phyloP scores from a whole-genome alignment of 23 tunicate genomes.

The Ciona savignyi region DNA sequence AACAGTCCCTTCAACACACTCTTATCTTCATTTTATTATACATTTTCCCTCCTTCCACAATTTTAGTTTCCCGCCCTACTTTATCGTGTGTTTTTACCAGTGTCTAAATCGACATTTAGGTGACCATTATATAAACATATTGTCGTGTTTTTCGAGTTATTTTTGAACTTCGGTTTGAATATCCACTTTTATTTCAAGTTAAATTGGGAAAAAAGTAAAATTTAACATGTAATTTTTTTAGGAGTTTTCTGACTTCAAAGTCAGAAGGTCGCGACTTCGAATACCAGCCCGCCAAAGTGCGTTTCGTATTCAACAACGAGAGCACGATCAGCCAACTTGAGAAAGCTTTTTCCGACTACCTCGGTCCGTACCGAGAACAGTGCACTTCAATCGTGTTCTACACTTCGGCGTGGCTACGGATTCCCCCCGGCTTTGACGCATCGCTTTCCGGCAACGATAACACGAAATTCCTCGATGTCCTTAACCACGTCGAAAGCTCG shows the following conservation, averaged over 20 bases:
- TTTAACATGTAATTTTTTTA: too few species aligned
- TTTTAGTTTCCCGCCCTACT: too few species aligned
- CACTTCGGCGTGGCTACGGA: not conserved
- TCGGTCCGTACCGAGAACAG: not conserved
- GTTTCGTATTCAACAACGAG: not conserved
- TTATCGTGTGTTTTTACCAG: too few species aligned
- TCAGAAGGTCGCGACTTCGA: not conserved
- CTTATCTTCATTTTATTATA: too few species aligned
- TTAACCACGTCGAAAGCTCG: not conserved
- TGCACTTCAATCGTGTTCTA: not conserved
- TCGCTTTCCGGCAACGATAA: not conserved
- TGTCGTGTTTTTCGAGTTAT: too few species aligned
- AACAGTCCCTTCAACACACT: too few species aligned
- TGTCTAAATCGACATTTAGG: too few species aligned
- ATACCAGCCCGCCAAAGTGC: not conserved
- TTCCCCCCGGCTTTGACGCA: not conserved
- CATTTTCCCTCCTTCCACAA: too few species aligned
- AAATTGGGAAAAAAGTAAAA: too few species aligned
- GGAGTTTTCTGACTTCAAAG: not conserved
- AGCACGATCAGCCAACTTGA: not conserved
- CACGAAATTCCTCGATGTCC: not conserved
- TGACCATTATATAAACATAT: too few species aligned
- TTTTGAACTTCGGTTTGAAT: too few species aligned
- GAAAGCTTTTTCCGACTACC: not conserved
- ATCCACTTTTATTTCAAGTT: too few species aligned